Base-by-base conservation (phyloP, 2,113 vertebrate species). In the Pygoscelis adeliae region DNA sequence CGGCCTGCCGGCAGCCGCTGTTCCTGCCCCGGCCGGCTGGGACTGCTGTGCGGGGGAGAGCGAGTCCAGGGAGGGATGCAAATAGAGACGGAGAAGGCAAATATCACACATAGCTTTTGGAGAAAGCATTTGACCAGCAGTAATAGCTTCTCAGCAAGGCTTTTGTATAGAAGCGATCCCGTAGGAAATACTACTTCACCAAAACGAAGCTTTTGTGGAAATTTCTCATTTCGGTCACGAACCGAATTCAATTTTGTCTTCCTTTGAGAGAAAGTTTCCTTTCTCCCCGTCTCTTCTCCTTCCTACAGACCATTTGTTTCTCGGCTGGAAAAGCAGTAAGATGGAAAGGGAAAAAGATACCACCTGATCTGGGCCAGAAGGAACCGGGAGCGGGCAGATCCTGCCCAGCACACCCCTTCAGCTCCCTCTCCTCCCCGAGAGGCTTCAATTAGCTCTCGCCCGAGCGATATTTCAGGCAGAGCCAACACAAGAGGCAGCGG, bases 141-240 rank as follows among this genome's bases (percentile, higher is more conserved):
- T 55, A 79, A 79, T 8, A 90, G 87, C 84, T 84, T 62, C 89
- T 87, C 6, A 70, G 83, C 66, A 1, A 29, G 49, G 73, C 73
- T 89, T 78, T 52, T 56, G 78, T 63, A 52, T 1, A 36, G 70
- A 52, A 80, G 26, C 61, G 56, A 59, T 91, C 95, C 87, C 93
- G 14, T 9, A 79, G 94, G 93, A 95, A 93, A 94, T 5, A 21
- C 22, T 65, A 67, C 92, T 52, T 77, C 46, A 13, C 92, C 90
- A 90, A 90, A 95, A 95, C 13, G 92, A 87, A 95, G 92, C 76
- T 95, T 93, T 88, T 88, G 87, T 58, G 82, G 74, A 88, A 90
- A 73, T 69, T 63, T 76, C 85, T 95, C 87, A 93, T 94, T 95
- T 79, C 13, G 26, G 79, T 94, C 95, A 94, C 66, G 20, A 92